A percentile compares a stretch with the other conserved stretches of the same genome.
phyloP scores from a whole-genome alignment of 2,797 vertebrate genomes.

The Caiman crocodilus region DNA sequence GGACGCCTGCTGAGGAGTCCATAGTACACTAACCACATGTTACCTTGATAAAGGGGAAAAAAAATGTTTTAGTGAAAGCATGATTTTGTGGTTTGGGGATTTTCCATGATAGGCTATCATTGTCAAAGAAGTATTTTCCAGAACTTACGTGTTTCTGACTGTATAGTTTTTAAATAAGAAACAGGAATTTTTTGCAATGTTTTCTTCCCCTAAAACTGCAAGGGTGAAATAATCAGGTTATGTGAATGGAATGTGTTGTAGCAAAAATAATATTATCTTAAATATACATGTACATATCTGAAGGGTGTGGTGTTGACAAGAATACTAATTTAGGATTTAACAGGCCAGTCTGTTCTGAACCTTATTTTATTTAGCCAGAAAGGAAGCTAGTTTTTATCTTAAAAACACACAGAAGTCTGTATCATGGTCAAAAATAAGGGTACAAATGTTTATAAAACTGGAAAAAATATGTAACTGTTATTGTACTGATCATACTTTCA shows the following conservation, averaged over 20 bases:
- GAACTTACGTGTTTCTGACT: not conserved
- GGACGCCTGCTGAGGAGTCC: not conserved
- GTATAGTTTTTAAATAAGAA: not conserved
- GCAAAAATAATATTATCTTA: not conserved
- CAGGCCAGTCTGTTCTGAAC: not conserved
- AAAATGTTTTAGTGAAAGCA: not conserved
- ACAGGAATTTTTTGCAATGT: not conserved
- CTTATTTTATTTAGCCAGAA: not conserved
- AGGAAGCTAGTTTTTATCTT: not conserved
- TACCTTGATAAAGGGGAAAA: not conserved
- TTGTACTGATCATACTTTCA: no score
- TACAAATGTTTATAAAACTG: not conserved
- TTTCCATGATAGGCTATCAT: not conserved
- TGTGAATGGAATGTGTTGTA: not conserved
- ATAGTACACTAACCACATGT: not conserved
- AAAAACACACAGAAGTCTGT: no score
- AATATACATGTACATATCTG: not conserved
- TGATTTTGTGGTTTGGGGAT: not conserved
- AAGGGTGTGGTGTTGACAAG: no score
- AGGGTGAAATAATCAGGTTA: fast-evolving
- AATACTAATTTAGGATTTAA: not conserved
- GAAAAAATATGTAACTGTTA: no score
- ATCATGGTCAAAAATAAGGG: not conserved
- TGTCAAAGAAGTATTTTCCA: not conserved
- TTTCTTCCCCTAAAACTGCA: not conserved